A percentile compares a stretch with the other conserved stretches of the same genome.
phyloP scores from a whole-genome alignment of 2,888 invertebrate species.

The Panzeria rudis region DNA sequence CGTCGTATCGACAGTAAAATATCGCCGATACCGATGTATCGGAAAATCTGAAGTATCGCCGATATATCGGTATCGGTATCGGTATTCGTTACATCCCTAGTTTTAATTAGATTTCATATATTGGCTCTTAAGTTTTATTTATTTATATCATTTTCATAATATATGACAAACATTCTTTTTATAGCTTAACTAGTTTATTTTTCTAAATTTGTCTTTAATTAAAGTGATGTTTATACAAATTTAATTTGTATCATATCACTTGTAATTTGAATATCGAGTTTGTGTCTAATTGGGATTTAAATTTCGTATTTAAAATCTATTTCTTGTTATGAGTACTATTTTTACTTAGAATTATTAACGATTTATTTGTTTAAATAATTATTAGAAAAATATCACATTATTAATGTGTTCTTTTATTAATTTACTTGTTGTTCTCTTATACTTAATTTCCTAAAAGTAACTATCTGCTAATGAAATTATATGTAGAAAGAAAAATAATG shows the following conservation, averaged over 20 bases:
- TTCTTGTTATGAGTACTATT: constrained; percentile 1
- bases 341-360: constrained; percentile 44
- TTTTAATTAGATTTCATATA: neutral
- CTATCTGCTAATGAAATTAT: too few species aligned
- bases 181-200: constrained; percentile 5
- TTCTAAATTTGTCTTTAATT: neutral
- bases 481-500: too few species aligned
- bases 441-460: neutral
- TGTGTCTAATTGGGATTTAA: constrained; percentile 4
- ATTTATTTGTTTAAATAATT: constrained; percentile 14
- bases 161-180: constrained; percentile 50
- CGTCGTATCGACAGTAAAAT: too few species aligned
- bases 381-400: constrained; percentile 66
- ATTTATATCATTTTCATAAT: constrained; percentile 10
- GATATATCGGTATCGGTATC: too few species aligned
- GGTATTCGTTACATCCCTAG: too few species aligned
- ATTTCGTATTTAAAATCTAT: constrained; percentile 26
- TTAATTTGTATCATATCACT: constrained; percentile 63
- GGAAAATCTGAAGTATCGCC: too few species aligned
- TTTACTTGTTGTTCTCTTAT: neutral
- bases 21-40: too few species aligned
- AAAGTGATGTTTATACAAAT: constrained; percentile 57
- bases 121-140: constrained; percentile 31
- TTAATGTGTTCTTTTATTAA: constrained; percentile 51
- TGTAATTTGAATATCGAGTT: neutral